Percentiles rank a stretch among this genome's conserved stretches.
Conservation (phyloP, 2,888 invertebrate genomes). For the Acanthopleura granulata region DNA sequence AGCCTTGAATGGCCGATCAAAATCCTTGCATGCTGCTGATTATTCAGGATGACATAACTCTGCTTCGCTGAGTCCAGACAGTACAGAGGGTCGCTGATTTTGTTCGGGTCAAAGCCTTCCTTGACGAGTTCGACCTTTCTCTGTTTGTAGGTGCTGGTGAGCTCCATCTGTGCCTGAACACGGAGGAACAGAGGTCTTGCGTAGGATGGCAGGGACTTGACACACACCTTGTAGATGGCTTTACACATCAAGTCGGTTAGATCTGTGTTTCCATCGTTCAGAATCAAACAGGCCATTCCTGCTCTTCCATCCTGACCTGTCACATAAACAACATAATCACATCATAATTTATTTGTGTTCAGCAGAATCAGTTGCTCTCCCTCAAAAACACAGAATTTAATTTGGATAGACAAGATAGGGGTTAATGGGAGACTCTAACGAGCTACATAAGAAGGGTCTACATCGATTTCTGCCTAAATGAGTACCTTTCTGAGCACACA, state of each 20-base stretch:
- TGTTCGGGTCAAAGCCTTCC: slow-evolving; percentile 45
- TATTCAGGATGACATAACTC: slow-evolving; percentile 29
- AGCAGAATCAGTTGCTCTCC: too few species aligned
- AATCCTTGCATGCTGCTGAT: neutral
- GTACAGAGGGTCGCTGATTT: slow-evolving; percentile 40
- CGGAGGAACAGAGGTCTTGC: slow-evolving; percentile 57
- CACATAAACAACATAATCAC: neutral
- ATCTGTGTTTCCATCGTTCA: neutral
- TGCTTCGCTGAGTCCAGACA: slow-evolving; percentile 36
- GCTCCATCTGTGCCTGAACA: slow-evolving; percentile 34
- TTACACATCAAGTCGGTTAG: neutral
- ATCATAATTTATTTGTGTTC: too few species aligned
- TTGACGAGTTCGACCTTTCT: slow-evolving; percentile 45
- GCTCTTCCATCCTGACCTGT: slow-evolving; percentile 9
- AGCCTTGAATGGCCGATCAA: neutral
- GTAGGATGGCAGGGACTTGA: slow-evolving; percentile 45
- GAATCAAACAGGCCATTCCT: slow-evolving; percentile 3
- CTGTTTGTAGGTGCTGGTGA: slow-evolving; percentile 57
- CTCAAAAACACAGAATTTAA: too few species aligned
- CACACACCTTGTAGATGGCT: slow-evolving; percentile 34
- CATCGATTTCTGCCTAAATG: too few species aligned
- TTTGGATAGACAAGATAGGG: too few species aligned
- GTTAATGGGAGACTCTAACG: too few species aligned
- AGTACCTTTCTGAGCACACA: too few species aligned
- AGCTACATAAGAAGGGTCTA: too few species aligned